Evolutionary conservation across 2,113 vertebrate species (phyloP).

Genomic region (Ciconia maguari): DNA sequence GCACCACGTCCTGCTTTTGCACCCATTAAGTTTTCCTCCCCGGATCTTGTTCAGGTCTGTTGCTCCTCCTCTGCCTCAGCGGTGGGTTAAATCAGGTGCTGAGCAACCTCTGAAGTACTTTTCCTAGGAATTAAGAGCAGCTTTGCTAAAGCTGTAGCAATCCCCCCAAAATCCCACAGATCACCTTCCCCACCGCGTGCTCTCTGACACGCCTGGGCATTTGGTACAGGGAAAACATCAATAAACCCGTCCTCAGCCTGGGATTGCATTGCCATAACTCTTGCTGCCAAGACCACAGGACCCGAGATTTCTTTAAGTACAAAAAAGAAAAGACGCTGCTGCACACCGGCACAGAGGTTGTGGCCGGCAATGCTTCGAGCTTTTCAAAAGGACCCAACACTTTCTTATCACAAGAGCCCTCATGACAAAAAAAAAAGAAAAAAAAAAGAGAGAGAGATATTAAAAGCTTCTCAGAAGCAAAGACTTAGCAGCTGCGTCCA

Average conservation of each 20-base stretch:
- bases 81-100: background rate
- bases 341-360: fast-evolving
- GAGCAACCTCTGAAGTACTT: background rate
- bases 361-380: fast-evolving
- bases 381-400: background rate
- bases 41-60: background rate
- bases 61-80: background rate
- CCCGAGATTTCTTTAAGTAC: background rate
- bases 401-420: background rate
- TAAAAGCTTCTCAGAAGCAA: background rate
- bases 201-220: background rate
- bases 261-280: background rate
- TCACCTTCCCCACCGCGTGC: fast-evolving
- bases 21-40: background rate
- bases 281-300: background rate
- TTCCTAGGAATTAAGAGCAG: background rate
- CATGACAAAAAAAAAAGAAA: background rate
- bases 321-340: background rate
- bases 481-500: background rate
- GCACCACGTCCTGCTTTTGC: background rate
- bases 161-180: background rate
- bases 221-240: background rate
- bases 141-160: background rate
- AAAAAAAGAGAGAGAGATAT: background rate
- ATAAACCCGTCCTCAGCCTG: background rate